Percentiles rank a stretch among this genome's conserved stretches.
Evolutionary conservation across 1,140 invertebrate genomes (phyloP).

Genomic region (Metopolophium dirhodum): DNA sequence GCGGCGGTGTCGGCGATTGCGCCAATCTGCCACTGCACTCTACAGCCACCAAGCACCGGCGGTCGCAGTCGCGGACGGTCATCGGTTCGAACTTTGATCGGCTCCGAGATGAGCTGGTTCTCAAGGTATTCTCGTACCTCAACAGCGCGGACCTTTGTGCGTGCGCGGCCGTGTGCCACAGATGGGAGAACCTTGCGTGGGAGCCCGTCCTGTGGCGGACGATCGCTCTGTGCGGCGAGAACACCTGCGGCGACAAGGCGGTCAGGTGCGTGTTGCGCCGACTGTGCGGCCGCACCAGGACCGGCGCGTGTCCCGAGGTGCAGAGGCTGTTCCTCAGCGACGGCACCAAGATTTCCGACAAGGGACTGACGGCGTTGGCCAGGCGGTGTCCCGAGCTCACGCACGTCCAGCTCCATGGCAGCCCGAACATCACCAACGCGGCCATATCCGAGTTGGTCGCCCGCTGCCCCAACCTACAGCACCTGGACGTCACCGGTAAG

Average conservation of each 20-base stretch:
- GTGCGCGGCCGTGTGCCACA: constrained; percentile 79
- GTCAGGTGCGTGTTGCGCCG: constrained; percentile 71
- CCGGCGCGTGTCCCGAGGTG: constrained; percentile 66
- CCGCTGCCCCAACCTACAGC: constrained; percentile 73
- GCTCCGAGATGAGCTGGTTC: constrained; percentile 67
- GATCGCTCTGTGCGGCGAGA: constrained; percentile 71
- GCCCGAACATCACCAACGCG: constrained; percentile 72
- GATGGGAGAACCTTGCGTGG: constrained; percentile 85
- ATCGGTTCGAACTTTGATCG: constrained; percentile 63
- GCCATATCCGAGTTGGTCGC: constrained; percentile 72
- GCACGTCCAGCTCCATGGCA: constrained; percentile 75
- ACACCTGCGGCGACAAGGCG: constrained; percentile 73
- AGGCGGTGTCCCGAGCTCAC: constrained; percentile 76
- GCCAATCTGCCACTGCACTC: constrained; percentile 55
- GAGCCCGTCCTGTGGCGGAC: constrained; percentile 78
- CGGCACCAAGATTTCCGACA: constrained; percentile 77
- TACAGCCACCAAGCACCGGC: constrained; percentile 55
- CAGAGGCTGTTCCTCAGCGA: constrained; percentile 75
- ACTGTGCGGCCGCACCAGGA: constrained; percentile 68
- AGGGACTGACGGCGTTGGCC: constrained; percentile 73
- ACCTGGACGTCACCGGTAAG: constrained; percentile 77
- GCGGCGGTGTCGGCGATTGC: constrained; percentile 67
- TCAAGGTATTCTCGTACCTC: constrained; percentile 76
- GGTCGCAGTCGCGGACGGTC: constrained; percentile 59
- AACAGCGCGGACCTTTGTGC: constrained; percentile 79